A percentile compares a stretch with the other conserved stretches of the same genome.
phyloP scores from a whole-genome alignment of 2,888 invertebrate species.

The Balanococcus diminutus region DNA sequence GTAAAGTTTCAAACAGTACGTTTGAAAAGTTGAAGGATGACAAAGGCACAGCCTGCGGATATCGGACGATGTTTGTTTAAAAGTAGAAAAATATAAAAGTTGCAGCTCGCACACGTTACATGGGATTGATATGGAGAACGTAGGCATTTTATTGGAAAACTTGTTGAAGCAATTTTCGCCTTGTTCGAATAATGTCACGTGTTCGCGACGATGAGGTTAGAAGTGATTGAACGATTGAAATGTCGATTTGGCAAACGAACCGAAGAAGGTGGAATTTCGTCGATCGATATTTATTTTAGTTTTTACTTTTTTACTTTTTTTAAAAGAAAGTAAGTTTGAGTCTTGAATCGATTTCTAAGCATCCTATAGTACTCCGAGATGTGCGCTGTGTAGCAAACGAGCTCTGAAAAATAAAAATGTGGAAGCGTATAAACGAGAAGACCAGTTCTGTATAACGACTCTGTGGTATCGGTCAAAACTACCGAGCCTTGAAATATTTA shows the following conservation, averaged over 20 bases:
- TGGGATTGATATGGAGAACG: neutral
- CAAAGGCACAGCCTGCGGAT: constrained; percentile 11
- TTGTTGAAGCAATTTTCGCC: constrained; percentile 39
- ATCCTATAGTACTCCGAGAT: neutral
- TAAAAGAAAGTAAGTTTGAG: neutral
- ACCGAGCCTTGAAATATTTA: constrained; percentile 44
- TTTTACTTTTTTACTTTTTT: neutral
- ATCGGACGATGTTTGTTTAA: constrained; percentile 13
- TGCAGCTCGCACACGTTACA: neutral
- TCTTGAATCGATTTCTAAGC: neutral
- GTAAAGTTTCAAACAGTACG: neutral
- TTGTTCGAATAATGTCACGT: neutral
- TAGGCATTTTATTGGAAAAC: constrained; percentile 17
- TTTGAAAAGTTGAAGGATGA: constrained; percentile 10
- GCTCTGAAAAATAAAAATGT: neutral
- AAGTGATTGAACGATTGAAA: constrained; percentile 11
- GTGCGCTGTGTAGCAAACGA: neutral
- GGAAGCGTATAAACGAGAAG: neutral
- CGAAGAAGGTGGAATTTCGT: neutral
- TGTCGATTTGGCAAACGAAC: neutral
- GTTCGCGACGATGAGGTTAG: neutral
- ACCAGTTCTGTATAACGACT: constrained; percentile 40
- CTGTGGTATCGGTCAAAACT: constrained; percentile 38
- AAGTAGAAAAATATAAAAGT: constrained; percentile 13
- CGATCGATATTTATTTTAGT: too few relatives aligned